Percentiles rank a stretch among this genome's conserved stretches.
These are phyloP conservation scores for Enteromius trimaculatus DNA, from an alignment of 2,797 vertebrate genomes.

Conservation along the genomic window DNA sequence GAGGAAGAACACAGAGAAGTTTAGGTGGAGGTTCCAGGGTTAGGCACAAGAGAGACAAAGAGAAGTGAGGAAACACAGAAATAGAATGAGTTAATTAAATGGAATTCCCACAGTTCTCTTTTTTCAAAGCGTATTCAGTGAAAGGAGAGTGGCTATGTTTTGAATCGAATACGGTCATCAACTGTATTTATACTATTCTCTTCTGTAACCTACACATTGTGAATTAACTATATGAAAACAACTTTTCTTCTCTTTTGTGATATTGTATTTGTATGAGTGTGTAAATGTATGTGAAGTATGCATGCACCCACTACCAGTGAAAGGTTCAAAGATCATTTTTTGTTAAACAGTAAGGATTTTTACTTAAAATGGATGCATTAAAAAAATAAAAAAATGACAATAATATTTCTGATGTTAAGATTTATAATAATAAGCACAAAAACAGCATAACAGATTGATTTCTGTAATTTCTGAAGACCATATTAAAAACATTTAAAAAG, in stretches of 20 bases:
- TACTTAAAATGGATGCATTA: not conserved
- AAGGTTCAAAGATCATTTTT: not conserved
- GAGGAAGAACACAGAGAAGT: slow-evolving; percentile 73
- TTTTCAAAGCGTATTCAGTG: not conserved
- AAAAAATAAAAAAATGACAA: not conserved
- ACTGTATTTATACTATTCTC: not conserved
- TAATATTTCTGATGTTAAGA: not conserved
- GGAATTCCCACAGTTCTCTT: slow-evolving; percentile 59
- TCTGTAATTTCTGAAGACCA: not conserved
- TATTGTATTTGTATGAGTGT: not conserved
- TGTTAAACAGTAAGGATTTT: not conserved
- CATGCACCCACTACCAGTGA: not conserved
- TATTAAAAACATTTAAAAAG: not conserved
- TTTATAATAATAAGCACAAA: not conserved
- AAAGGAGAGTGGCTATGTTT: slow-evolving; percentile 8
- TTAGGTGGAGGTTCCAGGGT: slow-evolving; percentile 48
- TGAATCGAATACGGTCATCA: not conserved
- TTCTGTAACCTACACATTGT: not conserved
- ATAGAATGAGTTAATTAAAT: slow-evolving; percentile 28
- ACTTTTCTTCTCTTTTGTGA: not conserved
- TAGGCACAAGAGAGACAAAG: slow-evolving; percentile 64
- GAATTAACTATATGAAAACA: not conserved
- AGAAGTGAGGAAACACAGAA: slow-evolving; percentile 47
- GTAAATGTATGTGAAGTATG: not conserved
- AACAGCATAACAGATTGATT: not conserved